These are phyloP conservation scores for Campaea margaritaria DNA, from an alignment of 2,888 invertebrate genomes.

Conservation along the genomic window DNA sequence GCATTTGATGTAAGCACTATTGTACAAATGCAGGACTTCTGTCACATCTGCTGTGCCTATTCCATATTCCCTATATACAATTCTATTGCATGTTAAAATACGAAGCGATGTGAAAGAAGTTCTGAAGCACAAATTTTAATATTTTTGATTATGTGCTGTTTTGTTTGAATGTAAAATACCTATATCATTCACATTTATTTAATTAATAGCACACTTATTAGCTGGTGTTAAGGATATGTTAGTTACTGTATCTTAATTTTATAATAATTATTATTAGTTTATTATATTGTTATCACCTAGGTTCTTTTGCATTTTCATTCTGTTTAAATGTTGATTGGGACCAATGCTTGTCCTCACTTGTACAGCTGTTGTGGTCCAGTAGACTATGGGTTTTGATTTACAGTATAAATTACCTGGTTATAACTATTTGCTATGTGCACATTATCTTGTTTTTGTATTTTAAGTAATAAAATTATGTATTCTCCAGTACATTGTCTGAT, in stretches of 20 bases:
- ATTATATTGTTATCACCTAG: conserved; percentile 10
- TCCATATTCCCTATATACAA: conserved; percentile 28
- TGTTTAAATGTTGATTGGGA: conserved; percentile 43
- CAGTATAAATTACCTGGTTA: conserved; percentile 34
- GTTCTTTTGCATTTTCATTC: conserved; percentile 39
- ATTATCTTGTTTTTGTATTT: conserved; percentile 66
- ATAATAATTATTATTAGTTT: conserved; percentile 6
- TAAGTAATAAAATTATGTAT: conserved; percentile 69
- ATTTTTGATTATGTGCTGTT: conserved; percentile 14
- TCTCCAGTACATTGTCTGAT: conserved; percentile 52
- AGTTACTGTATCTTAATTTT: conserved; percentile 15
- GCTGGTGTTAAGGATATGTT: conserved; percentile 33
- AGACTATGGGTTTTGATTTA: conserved; percentile 21
- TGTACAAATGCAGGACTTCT: conserved; percentile 25
- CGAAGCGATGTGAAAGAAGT: conserved; percentile 20
- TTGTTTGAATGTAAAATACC: conserved; percentile 20
- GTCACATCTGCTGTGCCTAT: conserved; percentile 30
- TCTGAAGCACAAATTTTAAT: conserved; percentile 30
- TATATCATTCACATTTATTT: conserved; percentile 23
- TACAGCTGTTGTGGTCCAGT: conserved; percentile 39
- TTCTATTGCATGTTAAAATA: conserved; percentile 30
- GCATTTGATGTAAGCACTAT: conserved; percentile 30
- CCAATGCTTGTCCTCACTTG: conserved; percentile 48
- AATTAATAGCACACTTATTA: conserved; percentile 28
- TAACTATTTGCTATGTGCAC: conserved; percentile 57